Conservation (phyloP, 2,888 invertebrate species). For the Orthosia gothica region DNA sequence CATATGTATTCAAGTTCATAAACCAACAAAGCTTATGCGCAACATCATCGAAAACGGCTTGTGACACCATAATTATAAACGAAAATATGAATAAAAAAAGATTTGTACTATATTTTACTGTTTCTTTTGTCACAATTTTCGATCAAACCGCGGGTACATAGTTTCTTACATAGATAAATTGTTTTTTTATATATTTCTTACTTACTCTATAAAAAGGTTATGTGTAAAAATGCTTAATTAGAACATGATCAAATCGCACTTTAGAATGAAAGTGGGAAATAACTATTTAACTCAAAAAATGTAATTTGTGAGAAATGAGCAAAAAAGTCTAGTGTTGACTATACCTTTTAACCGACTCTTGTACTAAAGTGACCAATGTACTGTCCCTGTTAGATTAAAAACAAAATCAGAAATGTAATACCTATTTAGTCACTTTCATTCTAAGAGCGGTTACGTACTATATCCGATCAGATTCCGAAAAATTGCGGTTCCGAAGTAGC, state of each 20-base stretch:
- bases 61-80: conserved; percentile 37
- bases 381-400: too few species aligned
- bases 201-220: conserved; percentile 86
- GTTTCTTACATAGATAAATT: conserved; percentile 81
- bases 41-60: conserved; percentile 75
- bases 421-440: too few species aligned
- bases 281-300: too few species aligned
- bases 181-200: conserved; percentile 78
- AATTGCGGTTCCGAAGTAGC: too few species aligned
- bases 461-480: too few species aligned
- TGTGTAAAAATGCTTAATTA: conserved; percentile 91
- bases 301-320: too few species aligned
- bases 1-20: conserved; percentile 83
- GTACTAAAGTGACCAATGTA: too few species aligned
- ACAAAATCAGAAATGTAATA: too few species aligned
- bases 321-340: too few species aligned
- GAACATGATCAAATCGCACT: conserved; percentile 83
- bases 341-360: too few species aligned
- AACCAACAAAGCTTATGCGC: conserved; percentile 87
- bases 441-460: too few species aligned
- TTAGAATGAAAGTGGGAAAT: too few species aligned
- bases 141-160: conserved; percentile 84
- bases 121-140: conserved; percentile 60
- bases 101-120: conserved; percentile 37
- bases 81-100: conserved; percentile 50